phyloP scores from a whole-genome alignment of 1,140 invertebrate genomes.

The Diprion similis region DNA sequence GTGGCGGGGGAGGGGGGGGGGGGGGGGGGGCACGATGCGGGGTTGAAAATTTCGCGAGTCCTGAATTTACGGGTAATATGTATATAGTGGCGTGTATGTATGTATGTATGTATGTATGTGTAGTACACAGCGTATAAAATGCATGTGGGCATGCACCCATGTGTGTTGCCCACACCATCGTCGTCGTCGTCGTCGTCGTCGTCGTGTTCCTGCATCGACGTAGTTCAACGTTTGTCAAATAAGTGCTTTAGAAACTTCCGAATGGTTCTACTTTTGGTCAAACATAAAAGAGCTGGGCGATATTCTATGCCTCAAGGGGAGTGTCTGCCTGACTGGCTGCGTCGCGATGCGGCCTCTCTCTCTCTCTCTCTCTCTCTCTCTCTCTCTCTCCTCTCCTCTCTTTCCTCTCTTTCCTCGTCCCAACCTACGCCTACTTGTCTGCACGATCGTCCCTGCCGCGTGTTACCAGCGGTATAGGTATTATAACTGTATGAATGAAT shows the following conservation, averaged over 20 bases:
- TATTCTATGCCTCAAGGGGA: constrained; percentile 9
- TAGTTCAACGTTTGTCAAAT: constrained; percentile 6
- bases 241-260: constrained; percentile 3
- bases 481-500: neutral
- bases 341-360: neutral
- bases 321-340: constrained; percentile 3
- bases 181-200: too few relatives aligned
- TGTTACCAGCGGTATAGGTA: neutral
- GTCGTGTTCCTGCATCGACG: neutral
- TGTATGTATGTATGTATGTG: neutral
- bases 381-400: neutral
- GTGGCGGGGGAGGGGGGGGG: too few relatives aligned
- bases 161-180: too few relatives aligned
- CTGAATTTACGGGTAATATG: too few relatives aligned
- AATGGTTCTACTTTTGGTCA: constrained; percentile 12
- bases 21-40: too few relatives aligned
- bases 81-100: too few relatives aligned
- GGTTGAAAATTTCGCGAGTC: too few relatives aligned
- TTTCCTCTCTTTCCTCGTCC: constrained; percentile 19
- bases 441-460: neutral
- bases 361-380: neutral
- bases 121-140: neutral
- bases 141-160: too few relatives aligned
- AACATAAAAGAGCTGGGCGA: constrained; percentile 8
- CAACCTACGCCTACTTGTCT: neutral